A percentile compares a stretch with the other conserved stretches of the same genome.
Conservation (phyloP, 2,797 vertebrate genomes). For the Coregonus suidteri region DNA sequence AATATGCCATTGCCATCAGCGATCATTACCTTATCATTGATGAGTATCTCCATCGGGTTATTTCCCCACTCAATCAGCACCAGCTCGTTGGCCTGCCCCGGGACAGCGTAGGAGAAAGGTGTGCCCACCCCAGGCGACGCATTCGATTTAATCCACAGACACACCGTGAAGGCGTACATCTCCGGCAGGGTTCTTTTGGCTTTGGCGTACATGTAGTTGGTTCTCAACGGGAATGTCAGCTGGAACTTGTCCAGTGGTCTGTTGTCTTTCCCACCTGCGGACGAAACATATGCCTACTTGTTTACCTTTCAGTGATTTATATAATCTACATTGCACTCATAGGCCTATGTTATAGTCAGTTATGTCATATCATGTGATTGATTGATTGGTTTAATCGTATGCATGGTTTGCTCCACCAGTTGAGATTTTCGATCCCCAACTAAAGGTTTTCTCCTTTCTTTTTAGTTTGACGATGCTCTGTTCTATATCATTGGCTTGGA, state of each 20-base stretch:
- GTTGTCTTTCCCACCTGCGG: constrained; percentile 84
- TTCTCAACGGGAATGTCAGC: constrained; percentile 92
- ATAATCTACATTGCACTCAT: background rate
- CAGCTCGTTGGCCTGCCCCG: constrained; percentile 92
- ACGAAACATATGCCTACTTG: background rate
- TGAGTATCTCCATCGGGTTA: constrained; percentile 98
- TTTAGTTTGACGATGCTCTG: background rate
- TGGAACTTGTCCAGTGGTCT: constrained; percentile 90
- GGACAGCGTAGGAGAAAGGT: constrained; percentile 94
- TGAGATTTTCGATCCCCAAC: background rate
- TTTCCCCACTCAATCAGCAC: constrained; percentile 97
- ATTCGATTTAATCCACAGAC: constrained; percentile 96
- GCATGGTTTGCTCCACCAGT: background rate
- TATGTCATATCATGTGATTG: background rate
- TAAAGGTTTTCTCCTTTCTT: background rate
- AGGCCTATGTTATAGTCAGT: background rate
- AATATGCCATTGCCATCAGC: background rate
- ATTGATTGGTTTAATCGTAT: background rate
- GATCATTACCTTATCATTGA: constrained; percentile 91
- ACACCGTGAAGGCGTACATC: constrained; percentile 95
- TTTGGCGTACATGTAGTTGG: constrained; percentile 98
- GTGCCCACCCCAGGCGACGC: constrained; percentile 93
- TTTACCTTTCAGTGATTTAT: background rate
- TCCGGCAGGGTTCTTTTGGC: constrained; percentile 93
- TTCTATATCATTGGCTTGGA: background rate